phyloP scores from a whole-genome alignment of 2,797 vertebrate species.

The Lacerta viridis region DNA sequence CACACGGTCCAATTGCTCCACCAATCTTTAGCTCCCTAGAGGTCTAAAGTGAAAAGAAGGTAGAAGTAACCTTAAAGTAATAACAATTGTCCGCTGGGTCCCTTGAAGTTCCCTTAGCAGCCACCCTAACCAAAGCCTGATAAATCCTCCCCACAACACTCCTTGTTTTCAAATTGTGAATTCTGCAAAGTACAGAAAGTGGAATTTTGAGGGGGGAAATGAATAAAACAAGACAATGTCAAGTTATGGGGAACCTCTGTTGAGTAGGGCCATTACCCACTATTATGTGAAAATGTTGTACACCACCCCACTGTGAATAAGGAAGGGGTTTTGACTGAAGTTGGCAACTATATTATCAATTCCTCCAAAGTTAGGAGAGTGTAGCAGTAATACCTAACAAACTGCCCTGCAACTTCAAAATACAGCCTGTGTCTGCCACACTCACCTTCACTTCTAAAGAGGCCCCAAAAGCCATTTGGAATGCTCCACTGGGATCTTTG shows the following conservation, averaged over 20 bases:
- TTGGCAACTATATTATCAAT: not conserved
- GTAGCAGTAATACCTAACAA: not conserved
- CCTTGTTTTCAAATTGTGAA: not conserved
- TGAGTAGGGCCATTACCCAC: not conserved
- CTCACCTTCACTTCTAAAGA: slow-evolving; percentile 93
- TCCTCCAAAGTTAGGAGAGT: not conserved
- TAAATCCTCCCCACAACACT: not conserved
- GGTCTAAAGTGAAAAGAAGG: slow-evolving; percentile 81
- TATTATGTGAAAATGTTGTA: not conserved
- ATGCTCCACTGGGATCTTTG: slow-evolving; percentile 92
- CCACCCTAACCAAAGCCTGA: not conserved
- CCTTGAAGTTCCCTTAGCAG: not conserved
- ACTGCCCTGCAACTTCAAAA: not conserved
- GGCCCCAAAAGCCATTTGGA: slow-evolving; percentile 96
- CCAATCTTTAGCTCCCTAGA: slow-evolving; percentile 95
- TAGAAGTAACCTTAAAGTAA: slow-evolving; percentile 13
- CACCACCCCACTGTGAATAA: not conserved
- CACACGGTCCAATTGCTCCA: slow-evolving; percentile 92
- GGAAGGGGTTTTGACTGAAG: not conserved
- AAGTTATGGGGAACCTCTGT: too few species aligned
- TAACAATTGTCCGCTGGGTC: not conserved
- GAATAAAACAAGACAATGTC: too few species aligned
- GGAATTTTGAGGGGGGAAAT: not conserved
- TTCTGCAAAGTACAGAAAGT: not conserved
- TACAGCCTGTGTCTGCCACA: not conserved